Conservation (phyloP, 2,888 invertebrate species). For the Tupiocoris notatus region DNA sequence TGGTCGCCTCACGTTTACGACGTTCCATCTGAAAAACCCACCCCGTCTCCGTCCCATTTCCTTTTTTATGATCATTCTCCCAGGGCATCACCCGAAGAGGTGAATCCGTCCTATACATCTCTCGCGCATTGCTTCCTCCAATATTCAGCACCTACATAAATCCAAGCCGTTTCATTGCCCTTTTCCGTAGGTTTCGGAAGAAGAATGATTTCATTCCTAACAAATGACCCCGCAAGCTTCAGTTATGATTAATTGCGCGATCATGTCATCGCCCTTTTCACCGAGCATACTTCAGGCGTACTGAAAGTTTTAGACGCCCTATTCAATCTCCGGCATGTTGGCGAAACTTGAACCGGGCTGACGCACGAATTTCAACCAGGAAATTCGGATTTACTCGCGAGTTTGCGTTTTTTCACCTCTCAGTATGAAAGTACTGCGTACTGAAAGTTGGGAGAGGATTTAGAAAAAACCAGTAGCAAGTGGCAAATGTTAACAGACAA, state of each 20-base stretch:
- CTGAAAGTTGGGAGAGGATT: too few species aligned
- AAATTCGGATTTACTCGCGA: too few species aligned
- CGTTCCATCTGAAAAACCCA: slow-evolving; percentile 20
- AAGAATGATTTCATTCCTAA: slow-evolving; percentile 29
- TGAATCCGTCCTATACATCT: slow-evolving; percentile 34
- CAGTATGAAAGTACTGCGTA: too few species aligned
- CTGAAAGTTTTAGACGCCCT: not conserved
- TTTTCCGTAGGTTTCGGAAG: slow-evolving; percentile 5
- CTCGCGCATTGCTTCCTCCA: slow-evolving; percentile 34
- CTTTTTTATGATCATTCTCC: slow-evolving; percentile 35
- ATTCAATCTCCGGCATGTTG: too few species aligned
- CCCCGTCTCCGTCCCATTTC: not conserved
- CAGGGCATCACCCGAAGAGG: slow-evolving; percentile 21
- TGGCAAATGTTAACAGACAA: too few species aligned
- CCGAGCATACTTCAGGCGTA: slow-evolving; percentile 1
- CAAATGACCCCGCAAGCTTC: slow-evolving; percentile 15
- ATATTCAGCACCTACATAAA: slow-evolving; percentile 36
- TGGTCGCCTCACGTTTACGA: slow-evolving; percentile 16
- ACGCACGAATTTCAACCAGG: too few species aligned
- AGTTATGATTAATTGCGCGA: slow-evolving; percentile 14
- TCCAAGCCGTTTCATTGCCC: slow-evolving; percentile 10
- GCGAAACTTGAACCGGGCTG: too few species aligned
- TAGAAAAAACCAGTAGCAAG: too few species aligned
- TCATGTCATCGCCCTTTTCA: not conserved
- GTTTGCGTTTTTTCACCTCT: too few species aligned